Percentiles rank a stretch among this genome's conserved stretches.
phyloP scores from a whole-genome alignment of 2,888 invertebrate genomes.

The Alitta virens region DNA sequence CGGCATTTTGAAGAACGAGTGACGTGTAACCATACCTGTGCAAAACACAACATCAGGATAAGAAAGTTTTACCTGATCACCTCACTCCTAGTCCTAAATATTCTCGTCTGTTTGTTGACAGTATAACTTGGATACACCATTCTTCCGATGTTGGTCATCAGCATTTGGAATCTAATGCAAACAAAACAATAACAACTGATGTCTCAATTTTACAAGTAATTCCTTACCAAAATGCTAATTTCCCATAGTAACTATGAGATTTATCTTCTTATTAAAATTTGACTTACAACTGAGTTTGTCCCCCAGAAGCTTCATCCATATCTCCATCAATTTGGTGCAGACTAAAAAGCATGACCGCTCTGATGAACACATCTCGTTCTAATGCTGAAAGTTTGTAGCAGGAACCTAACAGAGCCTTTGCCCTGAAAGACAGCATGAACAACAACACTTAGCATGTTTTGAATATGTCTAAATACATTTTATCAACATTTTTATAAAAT shows the following conservation, averaged over 20 bases:
- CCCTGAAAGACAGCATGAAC: slow-evolving; percentile 19
- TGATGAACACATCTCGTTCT: slow-evolving; percentile 55
- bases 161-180: slow-evolving; percentile 52
- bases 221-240: background rate
- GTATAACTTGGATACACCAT: slow-evolving; percentile 57
- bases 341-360: slow-evolving; percentile 58
- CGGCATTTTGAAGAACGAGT: no score
- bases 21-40: no score
- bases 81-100: slow-evolving; percentile 55
- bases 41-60: no score
- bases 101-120: slow-evolving; percentile 45
- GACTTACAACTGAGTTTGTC: slow-evolving; percentile 44
- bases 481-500: no score
- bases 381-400: slow-evolving; percentile 52
- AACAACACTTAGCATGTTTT: no score
- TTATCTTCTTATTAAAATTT: no score
- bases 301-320: slow-evolving; percentile 40
- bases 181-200: no score
- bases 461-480: no score
- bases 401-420: slow-evolving; percentile 46
- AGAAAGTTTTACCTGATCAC: slow-evolving; percentile 45
- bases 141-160: slow-evolving; percentile 58
- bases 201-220: background rate
- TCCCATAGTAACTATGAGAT: background rate
- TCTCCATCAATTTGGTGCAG: slow-evolving; percentile 47